Evolutionary conservation across 1,140 invertebrate species (phyloP).

Genomic region (Drosophila sucinea): DNA sequence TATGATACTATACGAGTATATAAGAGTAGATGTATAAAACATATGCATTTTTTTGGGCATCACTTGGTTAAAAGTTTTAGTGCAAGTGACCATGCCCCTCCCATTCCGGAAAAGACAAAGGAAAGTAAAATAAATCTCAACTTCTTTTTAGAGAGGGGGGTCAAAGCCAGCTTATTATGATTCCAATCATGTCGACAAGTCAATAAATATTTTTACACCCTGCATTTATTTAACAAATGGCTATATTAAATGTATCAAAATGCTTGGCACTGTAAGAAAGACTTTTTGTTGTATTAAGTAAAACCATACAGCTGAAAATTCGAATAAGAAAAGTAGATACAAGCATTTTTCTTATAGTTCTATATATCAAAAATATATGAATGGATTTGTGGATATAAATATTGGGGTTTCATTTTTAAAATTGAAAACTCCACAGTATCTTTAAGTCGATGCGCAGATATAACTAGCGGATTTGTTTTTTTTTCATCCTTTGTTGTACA

Average conservation of each 20-base stretch:
- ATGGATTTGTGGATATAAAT: too few relatives aligned
- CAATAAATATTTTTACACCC: constrained; percentile 21
- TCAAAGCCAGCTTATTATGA: constrained; percentile 63
- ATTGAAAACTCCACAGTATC: not conserved
- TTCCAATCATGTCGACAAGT: constrained; percentile 62
- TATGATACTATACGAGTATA: constrained; percentile 44
- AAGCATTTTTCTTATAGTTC: too few relatives aligned
- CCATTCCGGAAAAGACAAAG: constrained; percentile 27
- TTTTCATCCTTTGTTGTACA: not conserved
- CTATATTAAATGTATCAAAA: not conserved
- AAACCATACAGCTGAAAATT: too few relatives aligned
- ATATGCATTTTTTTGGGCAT: constrained; percentile 3
- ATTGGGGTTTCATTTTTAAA: too few relatives aligned
- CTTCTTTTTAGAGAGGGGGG: not conserved
- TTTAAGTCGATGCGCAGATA: not conserved
- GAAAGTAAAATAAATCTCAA: constrained; percentile 50
- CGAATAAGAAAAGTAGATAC: too few relatives aligned
- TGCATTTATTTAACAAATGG: not conserved
- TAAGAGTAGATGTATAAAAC: constrained; percentile 17
- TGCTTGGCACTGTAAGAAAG: not conserved
- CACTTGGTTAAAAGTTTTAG: constrained; percentile 18
- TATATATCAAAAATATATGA: too few relatives aligned
- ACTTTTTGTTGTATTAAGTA: too few relatives aligned
- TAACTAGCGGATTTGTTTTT: not conserved
- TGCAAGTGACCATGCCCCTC: constrained; percentile 20